phyloP scores from a whole-genome alignment of 2,888 invertebrate genomes.

The Drosophila macrospina region DNA sequence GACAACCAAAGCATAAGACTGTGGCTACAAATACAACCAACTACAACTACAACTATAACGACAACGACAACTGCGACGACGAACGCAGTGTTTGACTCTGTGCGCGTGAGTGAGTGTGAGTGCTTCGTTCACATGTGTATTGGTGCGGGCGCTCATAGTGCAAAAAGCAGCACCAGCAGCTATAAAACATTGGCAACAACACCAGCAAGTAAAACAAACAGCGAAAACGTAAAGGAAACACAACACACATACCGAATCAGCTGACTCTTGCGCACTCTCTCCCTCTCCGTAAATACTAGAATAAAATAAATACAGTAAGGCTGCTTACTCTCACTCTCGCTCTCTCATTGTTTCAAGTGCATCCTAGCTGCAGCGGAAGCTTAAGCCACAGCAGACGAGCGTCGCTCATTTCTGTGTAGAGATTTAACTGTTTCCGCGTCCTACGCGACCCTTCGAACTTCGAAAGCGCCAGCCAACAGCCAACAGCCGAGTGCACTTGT shows the following conservation, averaged over 20 bases:
- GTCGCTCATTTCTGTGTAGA: constrained; percentile 51
- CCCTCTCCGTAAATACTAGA: constrained; percentile 1
- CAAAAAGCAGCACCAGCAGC: constrained; percentile 50
- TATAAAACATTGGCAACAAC: no score
- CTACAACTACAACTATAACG: constrained; percentile 11
- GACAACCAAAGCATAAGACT: constrained; percentile 41
- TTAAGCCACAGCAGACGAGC: not conserved
- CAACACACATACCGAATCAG: constrained; percentile 55
- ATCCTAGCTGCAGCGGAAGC: constrained; percentile 45
- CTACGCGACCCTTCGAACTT: constrained; percentile 61
- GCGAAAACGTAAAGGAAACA: constrained; percentile 32
- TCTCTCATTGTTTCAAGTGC: constrained; percentile 40
- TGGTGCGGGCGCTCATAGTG: constrained; percentile 63
- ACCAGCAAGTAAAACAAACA: constrained; percentile 33
- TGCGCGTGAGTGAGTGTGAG: constrained; percentile 31
- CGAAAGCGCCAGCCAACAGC: constrained; percentile 53
- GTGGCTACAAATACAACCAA: not conserved
- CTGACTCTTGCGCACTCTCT: constrained; percentile 74
- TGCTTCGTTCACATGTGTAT: constrained; percentile 30
- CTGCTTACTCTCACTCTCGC: constrained; percentile 29
- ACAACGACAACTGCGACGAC: constrained; percentile 17
- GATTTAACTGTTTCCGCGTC: constrained; percentile 56
- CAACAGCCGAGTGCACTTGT: constrained; percentile 34
- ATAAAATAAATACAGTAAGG: no score
- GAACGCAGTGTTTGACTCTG: no score